phyloP scores from a whole-genome alignment of 2,113 vertebrate species.

The Phalacrocorax carbo region DNA sequence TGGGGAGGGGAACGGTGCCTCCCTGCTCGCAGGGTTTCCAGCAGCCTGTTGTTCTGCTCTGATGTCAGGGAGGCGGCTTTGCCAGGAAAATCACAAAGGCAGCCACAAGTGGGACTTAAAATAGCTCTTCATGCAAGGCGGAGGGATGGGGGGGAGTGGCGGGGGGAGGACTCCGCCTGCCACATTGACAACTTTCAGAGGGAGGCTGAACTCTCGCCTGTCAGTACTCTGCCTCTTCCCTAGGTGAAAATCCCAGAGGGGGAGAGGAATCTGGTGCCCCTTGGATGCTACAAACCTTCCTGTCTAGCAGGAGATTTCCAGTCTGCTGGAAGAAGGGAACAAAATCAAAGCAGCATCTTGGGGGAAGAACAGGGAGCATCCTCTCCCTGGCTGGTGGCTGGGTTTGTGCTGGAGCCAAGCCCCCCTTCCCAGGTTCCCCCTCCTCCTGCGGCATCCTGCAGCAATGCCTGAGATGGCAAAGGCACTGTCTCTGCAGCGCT shows the following conservation, averaged over 20 bases:
- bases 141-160: neutral
- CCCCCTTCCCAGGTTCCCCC: neutral
- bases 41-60: neutral
- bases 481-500: rapidly evolving
- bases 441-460: neutral
- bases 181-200: conserved; percentile 52
- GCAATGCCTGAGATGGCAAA: neutral
- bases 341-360: neutral
- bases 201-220: conserved; percentile 51
- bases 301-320: neutral
- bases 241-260: conserved; percentile 36
- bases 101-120: conserved; percentile 67
- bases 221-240: conserved; percentile 47
- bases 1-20: rapidly evolving
- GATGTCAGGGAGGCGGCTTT: conserved; percentile 54
- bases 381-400: neutral
- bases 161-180: conserved; percentile 29
- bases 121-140: conserved; percentile 46
- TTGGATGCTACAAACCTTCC: conserved; percentile 15
- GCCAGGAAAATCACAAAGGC: conserved; percentile 62
- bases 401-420: neutral
- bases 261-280: neutral
- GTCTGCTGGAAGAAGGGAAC: neutral
- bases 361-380: neutral
- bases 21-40: neutral